Evolutionary conservation across 2,888 invertebrate species (phyloP), one percentile per base, ranked within the genome.

Genomic region (Harpalus rubripes): DNA sequence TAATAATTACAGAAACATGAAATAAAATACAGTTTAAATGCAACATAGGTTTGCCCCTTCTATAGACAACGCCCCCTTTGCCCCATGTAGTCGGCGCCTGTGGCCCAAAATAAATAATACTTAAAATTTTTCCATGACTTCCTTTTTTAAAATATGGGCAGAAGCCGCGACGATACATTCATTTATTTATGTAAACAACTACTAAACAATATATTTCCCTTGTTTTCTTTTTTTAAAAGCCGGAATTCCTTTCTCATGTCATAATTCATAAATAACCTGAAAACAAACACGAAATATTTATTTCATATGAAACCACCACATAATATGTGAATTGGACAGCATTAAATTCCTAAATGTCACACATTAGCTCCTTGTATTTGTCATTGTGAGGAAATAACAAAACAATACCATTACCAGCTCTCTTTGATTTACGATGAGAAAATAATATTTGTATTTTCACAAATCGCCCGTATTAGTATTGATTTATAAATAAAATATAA

Each of bases 341-440:
- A 52, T 52, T 52, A 8, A 52, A 52, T 52, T 8, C 44, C 44
- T 32, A 32, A 32, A 32, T 32, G 32, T 5, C 32, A 32, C 44
- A 52, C 44, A 52, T 52, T 52, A 52, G 10, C 7, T 52, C 12
- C 44, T 52, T 52, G 44, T 7, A 52, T 52, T 52, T 52, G 44
- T 52, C 44, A 52, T 52, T 52, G 44, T 10, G 10, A 52, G 15
- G 6, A 15, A 63, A 63, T 63, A 26, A 18, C 18, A 63, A 18
- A 63, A 63, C 63, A 63, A 26, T 63, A 22, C 10, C 63, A 63
- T 63, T 63, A 63, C 63, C 26, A 63, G 16, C 63, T 5, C 63
- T 0, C 63, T 63, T 63, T 22, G 18, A 63, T 63, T 26, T 63
- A 63, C 63, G 63, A 63, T 63, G 7, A 26, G 10, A 18, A 16